phyloP scores from a whole-genome alignment of 1,140 invertebrate species.

The Calliopsis andreniformis region DNA sequence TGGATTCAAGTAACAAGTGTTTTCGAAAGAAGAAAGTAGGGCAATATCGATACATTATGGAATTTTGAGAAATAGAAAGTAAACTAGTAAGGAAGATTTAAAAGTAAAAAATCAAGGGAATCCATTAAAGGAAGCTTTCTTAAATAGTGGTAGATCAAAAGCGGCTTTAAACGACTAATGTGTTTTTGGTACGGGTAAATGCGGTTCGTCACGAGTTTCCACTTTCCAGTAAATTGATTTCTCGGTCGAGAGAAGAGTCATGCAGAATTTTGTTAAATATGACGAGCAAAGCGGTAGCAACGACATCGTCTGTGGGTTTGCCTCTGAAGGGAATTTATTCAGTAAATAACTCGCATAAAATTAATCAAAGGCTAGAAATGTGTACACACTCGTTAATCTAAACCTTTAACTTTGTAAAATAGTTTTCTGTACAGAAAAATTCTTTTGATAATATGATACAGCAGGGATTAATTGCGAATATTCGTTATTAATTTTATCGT shows the following conservation, averaged over 20 bases:
- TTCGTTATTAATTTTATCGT: not conserved
- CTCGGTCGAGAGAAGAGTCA: not conserved
- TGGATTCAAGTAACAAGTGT: too few relatives aligned
- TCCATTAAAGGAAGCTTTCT: too few relatives aligned
- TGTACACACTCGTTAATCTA: constrained; percentile 1
- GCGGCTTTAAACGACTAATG: not conserved
- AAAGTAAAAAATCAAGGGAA: too few relatives aligned
- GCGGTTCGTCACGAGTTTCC: not conserved
- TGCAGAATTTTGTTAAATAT: constrained; percentile 3
- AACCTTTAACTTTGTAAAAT: too few relatives aligned
- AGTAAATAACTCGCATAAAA: constrained; percentile 4
- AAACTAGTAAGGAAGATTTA: too few relatives aligned
- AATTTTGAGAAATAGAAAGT: too few relatives aligned
- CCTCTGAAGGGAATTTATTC: not conserved
- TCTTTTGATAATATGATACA: too few relatives aligned
- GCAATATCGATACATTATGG: too few relatives aligned
- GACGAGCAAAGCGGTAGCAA: not conserved
- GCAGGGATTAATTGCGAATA: not conserved
- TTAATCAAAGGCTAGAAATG: not conserved
- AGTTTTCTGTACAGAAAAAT: not conserved
- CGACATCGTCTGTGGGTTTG: not conserved
- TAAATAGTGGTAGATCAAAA: too few relatives aligned
- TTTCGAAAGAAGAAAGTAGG: too few relatives aligned
- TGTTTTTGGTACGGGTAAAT: not conserved
- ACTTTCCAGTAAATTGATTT: not conserved